phyloP scores from a whole-genome alignment of 37 sponge, comb jelly and placozoan genomes.

The Corticium candelabrum region DNA sequence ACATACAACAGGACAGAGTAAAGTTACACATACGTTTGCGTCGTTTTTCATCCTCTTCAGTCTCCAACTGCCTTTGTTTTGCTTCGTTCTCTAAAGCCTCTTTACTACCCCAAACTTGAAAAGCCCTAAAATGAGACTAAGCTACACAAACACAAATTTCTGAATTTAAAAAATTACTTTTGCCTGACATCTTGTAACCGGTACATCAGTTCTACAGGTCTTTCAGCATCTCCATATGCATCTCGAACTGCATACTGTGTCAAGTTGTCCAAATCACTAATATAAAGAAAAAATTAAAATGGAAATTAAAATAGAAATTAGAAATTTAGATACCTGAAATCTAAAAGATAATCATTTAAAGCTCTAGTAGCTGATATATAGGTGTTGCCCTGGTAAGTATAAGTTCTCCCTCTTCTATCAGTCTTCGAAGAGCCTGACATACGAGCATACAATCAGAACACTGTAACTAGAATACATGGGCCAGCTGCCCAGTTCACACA shows the following conservation, averaged over 20 bases:
- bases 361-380: not conserved
- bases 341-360: not conserved
- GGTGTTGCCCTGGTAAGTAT: not conserved
- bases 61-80: slow-evolving; percentile 13
- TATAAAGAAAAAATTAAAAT: not conserved
- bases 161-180: not conserved
- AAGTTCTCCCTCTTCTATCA: not conserved
- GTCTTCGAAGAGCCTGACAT: too few relatives aligned
- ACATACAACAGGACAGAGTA: not conserved
- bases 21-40: slow-evolving; percentile 33
- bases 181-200: slow-evolving; percentile 2
- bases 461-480: too few relatives aligned
- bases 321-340: not conserved
- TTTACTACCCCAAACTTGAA: slow-evolving; percentile 85
- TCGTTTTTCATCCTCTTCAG: slow-evolving; percentile 58
- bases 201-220: slow-evolving; percentile 57
- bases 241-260: slow-evolving; percentile 31
- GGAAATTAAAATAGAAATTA: not conserved
- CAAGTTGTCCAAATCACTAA: slow-evolving; percentile 60
- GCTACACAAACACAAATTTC: not conserved
- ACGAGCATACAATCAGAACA: too few relatives aligned
- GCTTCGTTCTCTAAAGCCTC: slow-evolving; percentile 49
- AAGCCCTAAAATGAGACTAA: slow-evolving; percentile 27
- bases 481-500: too few relatives aligned
- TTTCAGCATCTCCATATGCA: slow-evolving; percentile 39